phyloP scores from a whole-genome alignment of 2,888 invertebrate species.

The Parapristionchus giblindavisi region DNA sequence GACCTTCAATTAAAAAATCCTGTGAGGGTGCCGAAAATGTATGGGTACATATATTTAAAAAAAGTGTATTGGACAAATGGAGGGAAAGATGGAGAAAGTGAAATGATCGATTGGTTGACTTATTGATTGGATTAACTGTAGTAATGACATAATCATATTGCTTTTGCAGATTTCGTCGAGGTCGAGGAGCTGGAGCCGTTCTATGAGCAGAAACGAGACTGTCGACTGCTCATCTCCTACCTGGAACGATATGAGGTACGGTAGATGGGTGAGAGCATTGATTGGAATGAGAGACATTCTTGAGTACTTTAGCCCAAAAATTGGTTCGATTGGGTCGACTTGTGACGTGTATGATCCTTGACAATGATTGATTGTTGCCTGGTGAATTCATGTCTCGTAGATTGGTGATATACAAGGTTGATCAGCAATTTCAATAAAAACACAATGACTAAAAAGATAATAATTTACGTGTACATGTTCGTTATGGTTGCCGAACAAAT shows the following conservation, averaged over 20 bases:
- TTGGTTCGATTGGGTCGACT: background rate
- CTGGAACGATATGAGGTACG: constrained; percentile 45
- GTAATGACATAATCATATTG: background rate
- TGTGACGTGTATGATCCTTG: background rate
- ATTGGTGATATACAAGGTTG: no score
- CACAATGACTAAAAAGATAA: background rate
- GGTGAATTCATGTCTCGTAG: no score
- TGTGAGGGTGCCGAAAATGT: no score
- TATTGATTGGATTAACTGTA: constrained; percentile 7
- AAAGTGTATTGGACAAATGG: no score
- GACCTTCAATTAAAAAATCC: no score
- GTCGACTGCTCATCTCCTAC: constrained; percentile 55
- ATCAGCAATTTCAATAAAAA: no score
- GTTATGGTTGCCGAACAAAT: background rate
- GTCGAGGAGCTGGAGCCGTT: constrained; percentile 61
- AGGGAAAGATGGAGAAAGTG: no score
- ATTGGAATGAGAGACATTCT: background rate
- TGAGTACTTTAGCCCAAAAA: no score
- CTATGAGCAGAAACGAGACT: constrained; percentile 59
- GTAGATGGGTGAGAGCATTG: background rate
- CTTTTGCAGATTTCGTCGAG: constrained; percentile 40
- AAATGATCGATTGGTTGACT: no score
- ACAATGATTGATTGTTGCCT: no score
- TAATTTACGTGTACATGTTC: background rate
- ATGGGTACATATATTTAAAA: no score